Evolutionary conservation across 2,888 invertebrate species (phyloP).

Genomic region (Pristionchus fissidentatus): DNA sequence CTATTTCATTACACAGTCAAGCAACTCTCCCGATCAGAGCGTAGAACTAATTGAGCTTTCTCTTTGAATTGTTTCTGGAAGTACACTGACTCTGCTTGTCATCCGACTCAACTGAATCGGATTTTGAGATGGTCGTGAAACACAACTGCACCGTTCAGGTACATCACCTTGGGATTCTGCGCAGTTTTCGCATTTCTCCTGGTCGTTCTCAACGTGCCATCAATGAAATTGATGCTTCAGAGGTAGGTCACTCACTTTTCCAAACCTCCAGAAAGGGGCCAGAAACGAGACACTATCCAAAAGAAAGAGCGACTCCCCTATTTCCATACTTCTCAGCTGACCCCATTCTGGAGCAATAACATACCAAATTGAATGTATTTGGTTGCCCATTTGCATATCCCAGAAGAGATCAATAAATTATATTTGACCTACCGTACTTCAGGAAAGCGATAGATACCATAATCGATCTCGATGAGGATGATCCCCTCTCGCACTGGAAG

Average conservation of each 20-base stretch:
- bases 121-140: not conserved
- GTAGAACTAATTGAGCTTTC: too few species aligned
- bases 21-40: too few species aligned
- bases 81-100: too few species aligned
- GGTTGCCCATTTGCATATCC: too few species aligned
- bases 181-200: not conserved
- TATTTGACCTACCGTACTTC: not conserved
- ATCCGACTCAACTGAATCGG: not conserved
- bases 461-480: slow-evolving; percentile 13
- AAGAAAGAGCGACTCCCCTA: too few species aligned
- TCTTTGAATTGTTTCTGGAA: too few species aligned
- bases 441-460: slow-evolving; percentile 9
- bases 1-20: not conserved
- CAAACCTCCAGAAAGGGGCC: not conserved
- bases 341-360: too few species aligned
- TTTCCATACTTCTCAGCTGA: too few species aligned
- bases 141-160: not conserved
- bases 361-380: too few species aligned
- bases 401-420: not conserved
- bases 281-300: too few species aligned
- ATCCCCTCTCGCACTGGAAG: slow-evolving; percentile 4
- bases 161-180: not conserved
- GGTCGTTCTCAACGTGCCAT: not conserved
- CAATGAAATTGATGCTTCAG: not conserved
- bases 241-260: not conserved